Evolutionary conservation across 1,140 invertebrate genomes (phyloP), one percentile per base, ranked within the genome.

Genomic region (Saxidomus purpurata): DNA sequence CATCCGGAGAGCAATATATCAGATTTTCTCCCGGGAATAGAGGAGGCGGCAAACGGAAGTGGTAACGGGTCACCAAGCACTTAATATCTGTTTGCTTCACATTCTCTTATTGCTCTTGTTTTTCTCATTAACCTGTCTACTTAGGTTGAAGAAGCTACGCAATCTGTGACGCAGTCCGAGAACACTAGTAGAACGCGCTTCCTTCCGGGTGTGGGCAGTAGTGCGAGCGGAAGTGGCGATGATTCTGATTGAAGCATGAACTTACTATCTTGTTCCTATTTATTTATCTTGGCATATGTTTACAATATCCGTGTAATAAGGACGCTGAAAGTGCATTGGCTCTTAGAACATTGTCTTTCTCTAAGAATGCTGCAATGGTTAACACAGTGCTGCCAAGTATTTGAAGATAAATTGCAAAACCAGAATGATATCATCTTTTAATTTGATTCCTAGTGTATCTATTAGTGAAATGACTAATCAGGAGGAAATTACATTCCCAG

Each of bases 131-230:
- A 55, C 19, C 43, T 55, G 17, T 36, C 77, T 82, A 63, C 74
- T n/a, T 74, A 95, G 95, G 95, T 95, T 31, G 95, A 95, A 87
- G 95, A 95, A 85, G 95, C 95, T 0, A 95, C 95, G 0, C 95
- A 95, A 59, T 95, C 95, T 38, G 94, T 95, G 25, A 95, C 94
- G n/a, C 94, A 95, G 81, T 92, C 92, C 47, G 94, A 94, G 49
- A 93, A 92, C 52, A 92, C 91, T 55, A 92, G 92, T 36, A 82
- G 91, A 31, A 92, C 92, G n/a, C 90, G 92, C 17, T 95, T 95
- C 81, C 92, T 95, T n/a, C 92, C 93, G 49, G 94, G 94, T 25
- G 90, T 92, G 8, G 90, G 93, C 15, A 91, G 90, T 84, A 92
- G 90, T 80, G 91, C 90, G 34, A 89, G 89, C n/a, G 93, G 85